Percentiles rank a stretch among this genome's conserved stretches.
Evolutionary conservation across 35 echinoderm and acorn worm species (phyloP).

Genomic region (Patiria miniata): DNA sequence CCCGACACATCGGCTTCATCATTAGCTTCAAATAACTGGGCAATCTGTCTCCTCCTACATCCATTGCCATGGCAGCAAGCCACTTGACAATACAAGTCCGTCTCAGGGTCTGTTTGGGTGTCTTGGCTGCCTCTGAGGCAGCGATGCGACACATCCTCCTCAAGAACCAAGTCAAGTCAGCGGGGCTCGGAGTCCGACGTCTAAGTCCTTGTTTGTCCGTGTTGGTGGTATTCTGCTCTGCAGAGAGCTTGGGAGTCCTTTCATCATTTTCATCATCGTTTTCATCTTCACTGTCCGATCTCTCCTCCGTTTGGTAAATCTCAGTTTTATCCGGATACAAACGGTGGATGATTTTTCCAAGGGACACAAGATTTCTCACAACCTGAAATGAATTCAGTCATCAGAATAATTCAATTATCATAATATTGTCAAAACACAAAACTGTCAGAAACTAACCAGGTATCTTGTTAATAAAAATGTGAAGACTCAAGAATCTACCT

Average conservation of each 20-base stretch:
- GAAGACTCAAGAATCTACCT: too few species aligned
- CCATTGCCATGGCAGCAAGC: constrained; percentile 75
- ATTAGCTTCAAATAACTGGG: constrained; percentile 54
- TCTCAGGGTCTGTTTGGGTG: constrained; percentile 47
- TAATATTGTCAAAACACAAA: too few species aligned
- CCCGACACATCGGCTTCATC: constrained; percentile 56
- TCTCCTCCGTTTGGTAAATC: not conserved
- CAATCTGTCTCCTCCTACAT: constrained; percentile 58
- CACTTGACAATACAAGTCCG: constrained; percentile 81
- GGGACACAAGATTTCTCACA: constrained; percentile 82
- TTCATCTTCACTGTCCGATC: constrained; percentile 27
- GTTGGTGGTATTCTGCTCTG: not conserved
- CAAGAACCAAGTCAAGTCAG: constrained; percentile 63
- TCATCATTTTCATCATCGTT: not conserved
- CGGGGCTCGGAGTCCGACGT: not conserved
- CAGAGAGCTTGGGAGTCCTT: not conserved
- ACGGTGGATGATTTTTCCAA: constrained; percentile 77
- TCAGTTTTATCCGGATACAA: constrained; percentile 37
- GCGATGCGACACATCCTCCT: constrained; percentile 78
- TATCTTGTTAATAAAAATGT: too few species aligned
- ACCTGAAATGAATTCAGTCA: constrained; percentile 31
- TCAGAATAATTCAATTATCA: too few species aligned
- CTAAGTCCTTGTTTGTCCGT: not conserved
- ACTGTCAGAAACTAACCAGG: too few species aligned
- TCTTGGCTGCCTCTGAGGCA: constrained; percentile 64